phyloP scores from a whole-genome alignment of 1,140 invertebrate genomes.

The Pachypsylla venusta region DNA sequence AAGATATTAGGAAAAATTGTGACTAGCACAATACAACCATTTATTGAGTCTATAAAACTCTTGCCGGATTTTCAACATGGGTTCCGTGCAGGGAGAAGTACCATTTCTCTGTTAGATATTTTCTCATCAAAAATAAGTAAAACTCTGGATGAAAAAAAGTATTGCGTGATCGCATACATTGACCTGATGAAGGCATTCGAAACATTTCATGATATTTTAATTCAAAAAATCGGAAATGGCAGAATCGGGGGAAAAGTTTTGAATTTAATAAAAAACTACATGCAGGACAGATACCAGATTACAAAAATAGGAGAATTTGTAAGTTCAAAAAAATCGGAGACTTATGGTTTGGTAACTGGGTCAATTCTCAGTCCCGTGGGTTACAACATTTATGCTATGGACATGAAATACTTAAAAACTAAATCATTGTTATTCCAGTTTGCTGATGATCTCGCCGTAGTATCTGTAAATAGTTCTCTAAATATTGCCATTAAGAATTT shows the following conservation, averaged over 20 bases:
- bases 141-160: not conserved
- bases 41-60: not conserved
- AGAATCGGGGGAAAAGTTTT: not conserved
- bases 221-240: not conserved
- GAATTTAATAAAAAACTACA: not conserved
- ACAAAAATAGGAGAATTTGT: not conserved
- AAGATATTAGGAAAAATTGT: not conserved
- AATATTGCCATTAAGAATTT: not conserved
- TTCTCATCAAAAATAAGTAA: not conserved
- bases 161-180: not conserved
- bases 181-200: not conserved
- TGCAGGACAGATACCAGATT: not conserved
- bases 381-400: not conserved
- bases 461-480: not conserved
- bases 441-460: not conserved
- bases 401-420: not conserved
- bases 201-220: not conserved
- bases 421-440: not conserved
- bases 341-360: not conserved
- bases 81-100: not conserved
- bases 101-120: not conserved
- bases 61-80: not conserved
- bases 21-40: not conserved
- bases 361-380: not conserved
- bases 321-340: not conserved